Evolutionary conservation across 2,113 vertebrate genomes (phyloP).

Genomic region (Erpornis zantholeuca): DNA sequence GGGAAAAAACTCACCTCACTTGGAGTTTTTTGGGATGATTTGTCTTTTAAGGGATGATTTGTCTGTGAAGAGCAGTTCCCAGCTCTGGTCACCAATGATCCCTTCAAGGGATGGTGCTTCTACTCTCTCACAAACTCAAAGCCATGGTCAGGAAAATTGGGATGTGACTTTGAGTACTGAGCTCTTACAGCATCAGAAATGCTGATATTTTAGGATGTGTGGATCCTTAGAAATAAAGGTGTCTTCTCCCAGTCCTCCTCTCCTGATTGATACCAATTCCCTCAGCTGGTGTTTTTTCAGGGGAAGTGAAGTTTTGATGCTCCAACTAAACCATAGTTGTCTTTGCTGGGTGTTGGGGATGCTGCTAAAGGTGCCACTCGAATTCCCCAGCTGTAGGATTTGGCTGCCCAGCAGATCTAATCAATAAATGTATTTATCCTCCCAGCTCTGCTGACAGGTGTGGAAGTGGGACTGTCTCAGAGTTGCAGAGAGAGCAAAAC

Average conservation of each 20-base stretch:
- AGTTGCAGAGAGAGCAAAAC: background rate
- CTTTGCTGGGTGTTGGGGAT: background rate
- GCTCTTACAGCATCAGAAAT: background rate
- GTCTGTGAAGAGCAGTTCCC: background rate
- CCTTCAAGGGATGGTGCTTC: background rate
- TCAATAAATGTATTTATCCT: background rate
- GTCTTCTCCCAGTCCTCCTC: background rate
- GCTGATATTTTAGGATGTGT: fast-evolving
- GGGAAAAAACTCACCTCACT: fast-evolving
- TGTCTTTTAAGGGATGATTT: background rate
- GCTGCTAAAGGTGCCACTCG: background rate
- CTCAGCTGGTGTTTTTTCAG: background rate
- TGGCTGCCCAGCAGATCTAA: background rate
- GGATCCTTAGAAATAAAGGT: background rate
- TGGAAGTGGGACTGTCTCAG: background rate
- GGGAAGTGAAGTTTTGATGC: background rate
- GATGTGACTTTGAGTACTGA: background rate
- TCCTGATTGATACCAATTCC: background rate
- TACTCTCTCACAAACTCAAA: background rate
- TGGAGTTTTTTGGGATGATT: background rate
- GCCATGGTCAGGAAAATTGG: fast-evolving
- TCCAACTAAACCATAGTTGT: fast-evolving
- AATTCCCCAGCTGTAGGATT: background rate
- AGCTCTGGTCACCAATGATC: background rate
- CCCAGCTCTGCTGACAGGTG: background rate